Evolutionary conservation across 2,888 invertebrate species (phyloP), one percentile per base, ranked within the genome.

Genomic region (Apoda limacodes): DNA sequence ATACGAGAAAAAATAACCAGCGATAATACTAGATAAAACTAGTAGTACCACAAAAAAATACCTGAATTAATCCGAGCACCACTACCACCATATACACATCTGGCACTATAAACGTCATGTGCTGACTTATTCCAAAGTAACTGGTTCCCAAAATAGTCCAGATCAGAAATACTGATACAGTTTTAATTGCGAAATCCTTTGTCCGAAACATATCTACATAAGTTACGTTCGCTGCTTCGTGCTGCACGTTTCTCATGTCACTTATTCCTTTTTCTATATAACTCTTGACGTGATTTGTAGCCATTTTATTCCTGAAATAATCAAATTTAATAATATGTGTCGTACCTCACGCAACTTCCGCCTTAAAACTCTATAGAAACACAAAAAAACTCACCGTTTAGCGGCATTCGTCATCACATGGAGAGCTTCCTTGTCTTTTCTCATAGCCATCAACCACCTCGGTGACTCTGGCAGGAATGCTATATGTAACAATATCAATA

Each of bases 381-480:
- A 13, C 14, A 24, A 17, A 20, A 23, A 15, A 25, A 50, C 56
- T 60, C 26, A 67, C 68, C 58, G 48, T 39, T 45, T 56, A n/a
- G 68, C 67, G 25, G 61, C 62, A 25, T 39, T 51, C 1, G 51
- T 56, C 45, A 67, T 47, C 9, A 62, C 24, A 2, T 40, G 35
- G 10, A 61, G 32, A 5, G 59, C 59, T 33, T 56, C 42, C 2
- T 61, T 48, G 9, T 42, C 28, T 34, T 50, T 55, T 1, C 60
- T 55, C 14, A 52, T 55, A 1, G 59, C 50, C 14, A 69, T 45
- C 34, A 68, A 46, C 70, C 70, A 71, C 35, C 67, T 54, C 1
- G 70, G 70, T 19, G 67, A 57, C 36, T 70, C 70, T 2, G 70
- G 65, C 10, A 68, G 25, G 25, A 55, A 52, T 0, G 59, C 35